A percentile compares a stretch with the other conserved stretches of the same genome.
phyloP scores from a whole-genome alignment of 1,140 invertebrate genomes.

The Delia radicum region DNA sequence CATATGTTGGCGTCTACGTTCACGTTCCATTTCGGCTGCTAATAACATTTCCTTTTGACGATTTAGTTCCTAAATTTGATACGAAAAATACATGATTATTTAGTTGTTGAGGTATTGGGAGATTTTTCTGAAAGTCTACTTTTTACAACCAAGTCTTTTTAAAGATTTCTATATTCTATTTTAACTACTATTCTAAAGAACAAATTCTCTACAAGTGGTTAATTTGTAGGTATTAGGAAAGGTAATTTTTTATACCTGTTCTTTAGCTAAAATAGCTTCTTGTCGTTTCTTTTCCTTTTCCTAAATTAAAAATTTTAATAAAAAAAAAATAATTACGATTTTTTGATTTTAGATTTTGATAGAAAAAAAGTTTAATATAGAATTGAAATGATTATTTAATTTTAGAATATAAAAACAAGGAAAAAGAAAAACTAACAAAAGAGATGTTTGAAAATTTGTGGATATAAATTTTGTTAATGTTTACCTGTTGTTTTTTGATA shows the following conservation, averaged over 20 bases:
- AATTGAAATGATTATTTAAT: not conserved
- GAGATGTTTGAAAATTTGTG: not conserved
- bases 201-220: not conserved
- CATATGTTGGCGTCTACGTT: conserved; percentile 87
- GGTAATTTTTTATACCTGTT: conserved; percentile 68
- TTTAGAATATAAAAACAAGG: conserved; percentile 14
- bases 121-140: not conserved
- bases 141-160: not conserved
- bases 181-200: conserved; percentile 12
- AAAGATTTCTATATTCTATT: not conserved
- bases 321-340: conserved; percentile 25
- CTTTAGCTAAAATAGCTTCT: conserved; percentile 81
- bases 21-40: conserved; percentile 86
- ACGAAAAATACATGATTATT: not conserved
- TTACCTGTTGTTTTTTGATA: conserved; percentile 79
- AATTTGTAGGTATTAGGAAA: not conserved
- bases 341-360: not conserved
- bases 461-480: not conserved
- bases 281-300: conserved; percentile 85
- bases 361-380: too few species aligned
- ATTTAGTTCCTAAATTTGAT: conserved; percentile 75
- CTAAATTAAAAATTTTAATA: conserved; percentile 61
- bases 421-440: not conserved
- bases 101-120: not conserved
- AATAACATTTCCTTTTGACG: conserved; percentile 82